phyloP scores from a whole-genome alignment of 2,113 vertebrate genomes.

The Toxotes jaculatrix region DNA sequence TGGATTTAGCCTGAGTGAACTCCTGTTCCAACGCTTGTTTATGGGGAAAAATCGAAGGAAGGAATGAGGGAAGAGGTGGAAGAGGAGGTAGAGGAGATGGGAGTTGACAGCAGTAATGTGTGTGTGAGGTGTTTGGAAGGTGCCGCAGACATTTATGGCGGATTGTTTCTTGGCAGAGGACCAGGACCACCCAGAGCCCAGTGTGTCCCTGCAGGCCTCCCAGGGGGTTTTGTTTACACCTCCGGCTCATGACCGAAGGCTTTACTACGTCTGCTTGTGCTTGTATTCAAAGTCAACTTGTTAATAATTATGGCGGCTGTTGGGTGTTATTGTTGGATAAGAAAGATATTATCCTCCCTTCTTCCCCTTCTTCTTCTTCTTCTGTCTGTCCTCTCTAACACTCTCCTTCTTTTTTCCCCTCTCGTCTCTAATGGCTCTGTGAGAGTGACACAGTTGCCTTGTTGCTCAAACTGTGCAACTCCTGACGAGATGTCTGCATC shows the following conservation, averaged over 20 bases:
- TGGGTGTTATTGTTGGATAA: background rate
- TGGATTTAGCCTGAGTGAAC: constrained; percentile 25
- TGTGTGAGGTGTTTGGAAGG: constrained; percentile 27
- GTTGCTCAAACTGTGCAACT: background rate
- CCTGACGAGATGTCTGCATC: background rate
- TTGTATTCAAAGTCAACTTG: constrained; percentile 7
- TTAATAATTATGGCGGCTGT: background rate
- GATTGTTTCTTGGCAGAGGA: constrained; percentile 48
- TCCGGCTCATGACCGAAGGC: constrained; percentile 7
- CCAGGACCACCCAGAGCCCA: constrained; percentile 59
- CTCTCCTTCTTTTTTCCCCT: background rate
- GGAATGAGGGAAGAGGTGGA: background rate
- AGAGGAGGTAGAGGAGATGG: constrained; percentile 5
- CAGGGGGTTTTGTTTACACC: background rate
- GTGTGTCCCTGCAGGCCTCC: background rate
- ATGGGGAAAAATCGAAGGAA: background rate
- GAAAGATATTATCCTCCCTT: background rate
- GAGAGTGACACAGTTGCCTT: background rate
- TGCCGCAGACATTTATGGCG: constrained; percentile 25
- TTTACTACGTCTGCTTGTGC: constrained; percentile 15
- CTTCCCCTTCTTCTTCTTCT: background rate
- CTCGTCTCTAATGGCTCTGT: background rate
- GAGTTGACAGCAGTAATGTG: constrained; percentile 37
- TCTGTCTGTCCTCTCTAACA: background rate
- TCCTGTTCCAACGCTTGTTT: constrained; percentile 21